Evolutionary conservation across 92 coral and sea anemone species (phyloP).

Genomic region (Plumapathes pennacea): DNA sequence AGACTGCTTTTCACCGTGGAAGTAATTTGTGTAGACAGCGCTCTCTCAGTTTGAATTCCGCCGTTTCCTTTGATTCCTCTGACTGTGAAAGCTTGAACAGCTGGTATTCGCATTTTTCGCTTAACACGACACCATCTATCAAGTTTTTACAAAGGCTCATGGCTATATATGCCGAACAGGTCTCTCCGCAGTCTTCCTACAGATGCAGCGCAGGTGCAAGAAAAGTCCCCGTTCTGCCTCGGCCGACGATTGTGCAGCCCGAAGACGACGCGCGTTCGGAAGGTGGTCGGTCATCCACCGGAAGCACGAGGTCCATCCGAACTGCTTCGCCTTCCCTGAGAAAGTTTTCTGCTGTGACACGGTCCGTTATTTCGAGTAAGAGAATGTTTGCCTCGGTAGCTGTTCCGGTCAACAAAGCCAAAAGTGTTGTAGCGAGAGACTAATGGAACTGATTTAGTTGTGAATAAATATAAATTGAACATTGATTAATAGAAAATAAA

Average conservation of each 20-base stretch:
- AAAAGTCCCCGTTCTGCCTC: constrained; percentile 21
- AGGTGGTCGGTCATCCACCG: constrained; percentile 62
- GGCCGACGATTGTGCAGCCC: constrained; percentile 18
- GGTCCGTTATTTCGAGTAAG: constrained; percentile 60
- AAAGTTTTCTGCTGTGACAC: constrained; percentile 39
- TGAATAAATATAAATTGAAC: no score
- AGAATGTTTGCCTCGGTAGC: no score
- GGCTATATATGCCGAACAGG: constrained; percentile 74
- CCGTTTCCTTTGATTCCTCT: neutral
- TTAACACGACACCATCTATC: constrained; percentile 56
- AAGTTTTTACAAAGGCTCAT: constrained; percentile 59
- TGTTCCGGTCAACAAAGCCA: no score
- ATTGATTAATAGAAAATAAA: no score
- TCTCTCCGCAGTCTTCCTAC: constrained; percentile 71
- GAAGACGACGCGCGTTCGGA: constrained; percentile 60
- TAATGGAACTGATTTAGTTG: no score
- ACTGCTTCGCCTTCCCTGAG: no score
- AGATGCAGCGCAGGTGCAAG: constrained; percentile 49
- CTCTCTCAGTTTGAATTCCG: neutral
- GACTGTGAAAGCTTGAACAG: constrained; percentile 14
- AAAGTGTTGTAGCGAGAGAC: no score
- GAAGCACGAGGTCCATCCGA: constrained; percentile 51
- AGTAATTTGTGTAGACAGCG: neutral
- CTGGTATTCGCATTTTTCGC: constrained; percentile 79
- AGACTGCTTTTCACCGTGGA: neutral